Conservation (phyloP, 2,888 invertebrate genomes). For the Gisinianus flammeolus region DNA sequence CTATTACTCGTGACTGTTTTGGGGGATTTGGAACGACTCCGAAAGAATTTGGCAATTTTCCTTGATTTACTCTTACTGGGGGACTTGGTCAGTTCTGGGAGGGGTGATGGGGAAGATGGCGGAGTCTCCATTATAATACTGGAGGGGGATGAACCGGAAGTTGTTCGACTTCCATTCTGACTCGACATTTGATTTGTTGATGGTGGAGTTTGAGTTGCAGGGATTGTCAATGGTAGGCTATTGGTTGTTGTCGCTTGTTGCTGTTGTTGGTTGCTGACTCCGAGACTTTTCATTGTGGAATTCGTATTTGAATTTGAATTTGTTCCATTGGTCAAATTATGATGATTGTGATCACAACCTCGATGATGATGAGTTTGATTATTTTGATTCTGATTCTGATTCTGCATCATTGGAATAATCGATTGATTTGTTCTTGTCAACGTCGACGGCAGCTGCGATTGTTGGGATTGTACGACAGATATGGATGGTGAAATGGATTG, state of each 20-base stretch:
- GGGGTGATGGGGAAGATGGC: slow-evolving; percentile 48
- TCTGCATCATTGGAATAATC: slow-evolving; percentile 36
- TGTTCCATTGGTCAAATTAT: neutral
- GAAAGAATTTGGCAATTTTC: slow-evolving; percentile 58
- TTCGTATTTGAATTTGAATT: neutral
- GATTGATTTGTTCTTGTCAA: neutral
- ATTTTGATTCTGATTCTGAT: slow-evolving; percentile 29
- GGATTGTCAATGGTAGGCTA: neutral
- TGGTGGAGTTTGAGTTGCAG: slow-evolving; percentile 3
- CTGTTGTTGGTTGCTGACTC: too few species aligned
- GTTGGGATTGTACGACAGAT: neutral
- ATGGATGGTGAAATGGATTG: neutral
- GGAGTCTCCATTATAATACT: slow-evolving; percentile 43
- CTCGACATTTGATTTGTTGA: slow-evolving; percentile 25
- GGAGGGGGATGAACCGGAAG: slow-evolving; percentile 34
- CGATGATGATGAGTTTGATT: slow-evolving; percentile 19
- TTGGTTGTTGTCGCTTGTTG: neutral
- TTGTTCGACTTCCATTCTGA: slow-evolving; percentile 34
- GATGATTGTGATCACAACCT: slow-evolving; percentile 52
- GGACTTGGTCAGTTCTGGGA: slow-evolving; percentile 49
- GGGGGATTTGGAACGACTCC: slow-evolving; percentile 56
- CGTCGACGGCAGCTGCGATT: neutral
- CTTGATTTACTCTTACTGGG: slow-evolving; percentile 58
- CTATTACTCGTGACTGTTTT: slow-evolving; percentile 54
- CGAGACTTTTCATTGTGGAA: too few species aligned